Base-by-base conservation (phyloP, 2,797 vertebrate genomes). In the Chrysocyon brachyurus region DNA sequence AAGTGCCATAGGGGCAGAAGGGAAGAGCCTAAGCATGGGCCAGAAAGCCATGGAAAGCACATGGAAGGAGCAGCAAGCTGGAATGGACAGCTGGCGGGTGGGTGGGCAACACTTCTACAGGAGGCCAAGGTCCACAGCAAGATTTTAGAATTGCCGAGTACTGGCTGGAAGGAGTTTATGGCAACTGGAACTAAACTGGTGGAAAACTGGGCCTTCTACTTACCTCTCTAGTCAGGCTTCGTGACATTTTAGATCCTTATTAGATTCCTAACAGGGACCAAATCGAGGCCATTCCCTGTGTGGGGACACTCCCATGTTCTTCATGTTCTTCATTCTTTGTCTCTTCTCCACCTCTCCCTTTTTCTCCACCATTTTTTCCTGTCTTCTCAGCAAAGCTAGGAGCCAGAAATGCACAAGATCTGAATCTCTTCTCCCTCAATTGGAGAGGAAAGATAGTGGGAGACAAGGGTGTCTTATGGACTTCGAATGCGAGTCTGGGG, bases 311-410 rank as follows among this genome's bases (percentile, higher is more conserved):
- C 31, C 73, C 73, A 63, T 1, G 11, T 26, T 63, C 61, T 63
- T 63, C 61, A 19, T 6, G 24, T 36, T 66, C 81, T 66, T n/a
- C 21, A 21, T 28, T 49, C 2, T 33, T 49, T 17, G 1, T 63
- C 57, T 49, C 4, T 26, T 57, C 49, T 26, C 57, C 33, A 7
- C 9, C n/a, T n/a, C 36, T 52, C 72, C 36, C 36, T 52, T 40
- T 52, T 4, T 28, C 87, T 86, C 77, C 59, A 28, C 59, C 36
- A 36, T 89, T 86, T 33, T 36, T 59, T 72, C 77, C 81, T 85
- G 24, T 82, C 66, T 91, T 93, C 64, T 26, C 79, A 70, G 75
- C 54, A 91, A 63, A 90, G 75, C 26, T 52, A 81, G 90, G 63
- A 96, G 49, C 21, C 81, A 17, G 94, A 75, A 88, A 57, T 33